Conservation (phyloP, 2,113 vertebrate genomes). For the Todiramphus chloris region DNA sequence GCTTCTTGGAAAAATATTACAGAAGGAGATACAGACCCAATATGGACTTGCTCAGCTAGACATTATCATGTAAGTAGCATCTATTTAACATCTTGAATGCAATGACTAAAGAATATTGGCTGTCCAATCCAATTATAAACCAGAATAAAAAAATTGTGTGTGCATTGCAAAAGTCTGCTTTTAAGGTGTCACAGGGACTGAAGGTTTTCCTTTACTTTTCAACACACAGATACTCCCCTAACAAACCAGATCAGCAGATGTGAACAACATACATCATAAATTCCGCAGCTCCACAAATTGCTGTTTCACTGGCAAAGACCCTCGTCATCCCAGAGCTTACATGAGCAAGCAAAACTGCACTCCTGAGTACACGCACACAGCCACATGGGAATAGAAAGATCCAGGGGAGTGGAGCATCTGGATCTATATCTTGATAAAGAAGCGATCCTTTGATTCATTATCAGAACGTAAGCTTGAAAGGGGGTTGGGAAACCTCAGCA, state of each 20-base stretch:
- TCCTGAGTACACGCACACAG: fast-evolving
- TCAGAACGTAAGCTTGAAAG: neutral
- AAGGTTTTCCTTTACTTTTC: neutral
- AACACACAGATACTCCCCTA: neutral
- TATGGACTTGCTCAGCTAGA: neutral
- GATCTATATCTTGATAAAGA: neutral
- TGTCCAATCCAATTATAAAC: neutral
- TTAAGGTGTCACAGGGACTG: neutral
- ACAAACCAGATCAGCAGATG: neutral
- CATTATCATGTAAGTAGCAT: neutral
- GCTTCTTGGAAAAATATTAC: neutral
- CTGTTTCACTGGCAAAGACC: neutral
- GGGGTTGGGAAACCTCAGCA: neutral
- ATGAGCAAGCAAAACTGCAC: neutral
- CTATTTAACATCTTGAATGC: neutral
- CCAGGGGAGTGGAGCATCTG: neutral
- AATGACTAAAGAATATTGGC: neutral
- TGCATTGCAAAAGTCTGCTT: neutral
- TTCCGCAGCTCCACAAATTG: neutral
- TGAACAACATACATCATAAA: neutral
- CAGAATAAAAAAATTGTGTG: neutral
- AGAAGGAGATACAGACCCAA: neutral
- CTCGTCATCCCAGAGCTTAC: fast-evolving
- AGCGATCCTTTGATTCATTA: neutral
- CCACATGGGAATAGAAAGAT: neutral